Evolutionary conservation across 2,888 invertebrate genomes (phyloP), one percentile per base, ranked within the genome.

Genomic region (Drosophila helvetica): DNA sequence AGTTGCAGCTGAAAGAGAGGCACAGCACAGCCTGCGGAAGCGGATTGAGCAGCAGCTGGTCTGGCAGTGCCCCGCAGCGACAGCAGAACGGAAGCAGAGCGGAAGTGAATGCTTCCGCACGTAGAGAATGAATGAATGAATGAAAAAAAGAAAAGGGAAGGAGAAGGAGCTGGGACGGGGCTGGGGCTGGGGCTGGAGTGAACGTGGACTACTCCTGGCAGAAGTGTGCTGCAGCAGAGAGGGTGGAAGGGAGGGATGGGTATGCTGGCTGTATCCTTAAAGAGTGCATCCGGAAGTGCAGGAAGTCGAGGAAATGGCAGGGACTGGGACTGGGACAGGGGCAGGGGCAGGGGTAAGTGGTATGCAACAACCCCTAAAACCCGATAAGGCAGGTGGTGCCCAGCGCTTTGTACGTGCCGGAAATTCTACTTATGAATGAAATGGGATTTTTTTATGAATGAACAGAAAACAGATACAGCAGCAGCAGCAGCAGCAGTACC

Each of bases 71-170:
- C 70, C 58, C 58, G 52, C 60, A 48, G 68, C 43, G 53, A 57
- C 57, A 74, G 47, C 61, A 74, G 47, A 81, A 78, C 84, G 85
- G 81, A 81, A 85, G 72, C 69, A 86, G 75, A 85, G 78, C 84
- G 88, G 84, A 85, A 88, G 84, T 85, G 85, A 88, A 88, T 77
- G 65, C 84, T 84, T 84, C 84, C 88, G 88, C 84, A 88, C 86
- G 86, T 83, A 83, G 67, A 47, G 56, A 50, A 62, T 17, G 46
- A 58, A 56, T 73, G 65, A 72, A 38, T n/a, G n/a, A n/a, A 67
- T 46, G 66, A 52, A 56, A 43, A 33, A 52, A 58, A 43, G 30
- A 53, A 58, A 38, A 25, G 45, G 12, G 12, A 12, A 0, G 33
- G 12, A 12, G 27, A 30, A n/a, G 15, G 58, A 69, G 51, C 64